Evolutionary conservation across 2,888 invertebrate species (phyloP), one percentile per base, ranked within the genome.

Genomic region (Hipparchia sbordonii): DNA sequence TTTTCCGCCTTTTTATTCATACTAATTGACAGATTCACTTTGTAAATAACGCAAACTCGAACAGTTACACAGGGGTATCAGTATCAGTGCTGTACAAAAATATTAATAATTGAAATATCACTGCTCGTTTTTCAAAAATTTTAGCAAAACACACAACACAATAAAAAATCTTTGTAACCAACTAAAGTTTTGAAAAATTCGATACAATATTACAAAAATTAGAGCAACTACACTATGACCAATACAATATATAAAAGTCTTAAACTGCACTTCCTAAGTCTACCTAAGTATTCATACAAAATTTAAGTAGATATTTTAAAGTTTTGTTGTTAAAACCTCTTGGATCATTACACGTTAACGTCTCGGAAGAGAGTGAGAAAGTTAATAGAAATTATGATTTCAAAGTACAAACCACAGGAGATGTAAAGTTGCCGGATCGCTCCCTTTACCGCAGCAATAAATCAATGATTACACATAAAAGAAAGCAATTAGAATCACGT

Each of bases 401-500:
- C 74, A 79, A 78, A 77, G 77, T 78, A 79, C 78, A 76, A 80
- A 83, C 79, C 90, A 86, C 82, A 85, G 78, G 77, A 52, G 13
- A 68, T 71, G 72, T 77, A 79, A 79, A 83, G 81, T 60, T 57
- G 68, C n/a, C 13, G 56, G 12, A 12, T 56, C 39, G 46, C 48
- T 79, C 82, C 78, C 78, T 82, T 82, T 77, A 81, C 85, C 84
- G 73, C 83, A 80, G 81, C 74, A 85, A 88, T 93, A 93, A 92
- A 93, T 93, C 93, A 92, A 89, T 90, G 84, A 91, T 87, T 73
- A 70, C 74, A 23, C 76, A 89, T 89, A 86, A 91, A 91, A 90
- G 91, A 92, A 91, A 92, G 86, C 88, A 81, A 91, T 91, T 91
- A 88, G 85, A 85, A 84, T 80, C 82, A 79, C 85, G 81, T 71